Percentiles rank a stretch among this genome's conserved stretches.
These are phyloP conservation scores for Anthoscopus minutus DNA, from an alignment of 2,113 vertebrate genomes.

Conservation along the genomic window DNA sequence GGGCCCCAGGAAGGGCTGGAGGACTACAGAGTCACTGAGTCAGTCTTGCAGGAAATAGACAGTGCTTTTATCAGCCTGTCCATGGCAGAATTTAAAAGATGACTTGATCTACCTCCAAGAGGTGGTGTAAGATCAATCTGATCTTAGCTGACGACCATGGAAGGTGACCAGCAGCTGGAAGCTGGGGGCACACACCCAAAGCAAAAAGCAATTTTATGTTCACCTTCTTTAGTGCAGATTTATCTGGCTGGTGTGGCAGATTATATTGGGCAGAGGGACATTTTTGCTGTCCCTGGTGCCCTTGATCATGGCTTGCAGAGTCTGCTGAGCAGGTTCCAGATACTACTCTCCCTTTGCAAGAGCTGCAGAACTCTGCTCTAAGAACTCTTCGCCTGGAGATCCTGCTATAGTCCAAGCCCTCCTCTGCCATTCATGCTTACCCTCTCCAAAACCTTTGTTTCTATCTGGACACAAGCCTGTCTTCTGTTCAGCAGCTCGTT, in stretches of 20 bases:
- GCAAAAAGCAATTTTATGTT: neutral
- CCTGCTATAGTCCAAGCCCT: neutral
- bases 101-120: neutral
- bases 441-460: neutral
- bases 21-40: neutral
- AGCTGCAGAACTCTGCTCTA: neutral
- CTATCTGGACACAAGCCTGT: neutral
- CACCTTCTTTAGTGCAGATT: neutral
- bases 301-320: neutral
- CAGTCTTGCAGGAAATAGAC: neutral
- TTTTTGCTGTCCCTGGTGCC: neutral
- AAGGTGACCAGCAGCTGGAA: neutral
- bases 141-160: neutral
- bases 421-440: neutral
- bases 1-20: neutral
- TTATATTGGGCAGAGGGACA: neutral
- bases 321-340: neutral
- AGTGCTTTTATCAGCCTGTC: neutral
- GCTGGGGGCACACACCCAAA: neutral
- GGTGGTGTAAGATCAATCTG: neutral
- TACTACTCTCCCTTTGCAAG: neutral
- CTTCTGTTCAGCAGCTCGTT: neutral
- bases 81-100: neutral
- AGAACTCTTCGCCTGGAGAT: neutral
- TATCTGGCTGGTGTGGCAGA: neutral